Evolutionary conservation across 2,113 vertebrate genomes (phyloP), one percentile per base, ranked within the genome.

Genomic region (Xyliphius kryptos): DNA sequence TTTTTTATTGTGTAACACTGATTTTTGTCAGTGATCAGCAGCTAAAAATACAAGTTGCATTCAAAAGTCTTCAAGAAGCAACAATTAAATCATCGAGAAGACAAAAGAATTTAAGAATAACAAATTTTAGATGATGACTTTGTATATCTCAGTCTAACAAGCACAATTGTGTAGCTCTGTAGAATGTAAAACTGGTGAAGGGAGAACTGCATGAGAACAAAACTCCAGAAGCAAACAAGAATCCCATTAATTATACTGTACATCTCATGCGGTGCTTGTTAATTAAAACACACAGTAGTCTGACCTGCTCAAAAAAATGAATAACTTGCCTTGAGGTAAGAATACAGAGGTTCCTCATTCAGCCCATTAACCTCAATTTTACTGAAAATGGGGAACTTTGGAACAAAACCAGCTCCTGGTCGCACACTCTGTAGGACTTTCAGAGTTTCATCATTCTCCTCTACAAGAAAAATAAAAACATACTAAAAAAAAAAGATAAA

Each of bases 291-390:
- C 61, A 47, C 51, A 36, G 9, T 10, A 6, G 5, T 15, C 2
- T 55, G 40, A 19, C 21, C 1, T 64, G 9, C 22, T 57, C 12
- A 43, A 47, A 43, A 32, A 59, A 20, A 20, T 44, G 16, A 60
- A 32, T 53, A 59, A 53, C 65, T 53, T 72, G 86, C 88, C 85
- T 90, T 90, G 12, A 90, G 76, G 74, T 76, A 89, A 10, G 79
- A 63, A 66, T 83, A 90, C 50, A 89, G 78, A 63, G 83, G 85
- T 0, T 86, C 79, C 32, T 89, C 88, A 20, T 82, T 82, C 53
- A 77, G 47, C 41, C 88, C 88, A 61, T 90, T 90, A 55, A 90
- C 88, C n/a, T 88, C 79, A 36, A 88, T 67, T 48, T 82, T 87
- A 14, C 72, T 69, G 79, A 89, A 88, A 8, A 90, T 51, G 15